Evolutionary conservation across 2,888 invertebrate genomes (phyloP).

Genomic region (Zele albiditarsus): DNA sequence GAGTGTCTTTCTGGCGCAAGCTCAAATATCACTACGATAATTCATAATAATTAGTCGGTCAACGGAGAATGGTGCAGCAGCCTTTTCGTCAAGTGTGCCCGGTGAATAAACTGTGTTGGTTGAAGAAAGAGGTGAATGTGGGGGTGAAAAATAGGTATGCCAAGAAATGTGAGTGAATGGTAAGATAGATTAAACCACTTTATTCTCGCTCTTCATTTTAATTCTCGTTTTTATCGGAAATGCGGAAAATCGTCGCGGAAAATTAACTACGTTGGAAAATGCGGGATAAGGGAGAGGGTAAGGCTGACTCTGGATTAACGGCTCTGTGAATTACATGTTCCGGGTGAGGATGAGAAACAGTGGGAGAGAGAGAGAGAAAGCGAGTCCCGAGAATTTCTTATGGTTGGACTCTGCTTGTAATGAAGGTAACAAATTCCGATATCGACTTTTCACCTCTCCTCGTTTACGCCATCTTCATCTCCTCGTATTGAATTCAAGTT

Average conservation of each 20-base stretch:
- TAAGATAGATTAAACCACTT: constrained; percentile 21
- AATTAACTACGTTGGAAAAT: constrained; percentile 20
- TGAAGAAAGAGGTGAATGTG: background rate
- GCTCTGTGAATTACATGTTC: constrained; percentile 41
- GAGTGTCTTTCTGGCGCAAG: constrained; percentile 62
- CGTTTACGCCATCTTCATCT: background rate
- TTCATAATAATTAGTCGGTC: constrained; percentile 68
- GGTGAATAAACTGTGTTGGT: background rate
- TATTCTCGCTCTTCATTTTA: constrained; percentile 24
- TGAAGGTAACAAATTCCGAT: constrained; percentile 43
- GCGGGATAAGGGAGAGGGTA: constrained; percentile 15
- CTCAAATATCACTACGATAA: constrained; percentile 70
- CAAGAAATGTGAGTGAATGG: constrained; percentile 48
- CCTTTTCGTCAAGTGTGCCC: constrained; percentile 6
- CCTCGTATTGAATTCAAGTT: background rate
- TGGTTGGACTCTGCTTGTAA: constrained; percentile 28
- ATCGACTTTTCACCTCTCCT: constrained; percentile 27
- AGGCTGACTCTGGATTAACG: constrained; percentile 33
- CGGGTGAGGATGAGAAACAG: background rate
- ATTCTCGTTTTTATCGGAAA: constrained; percentile 49
- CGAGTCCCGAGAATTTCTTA: constrained; percentile 36
- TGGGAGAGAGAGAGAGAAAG: background rate
- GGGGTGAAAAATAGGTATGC: constrained; percentile 18
- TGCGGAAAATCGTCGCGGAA: constrained; percentile 42
- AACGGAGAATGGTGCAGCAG: constrained; percentile 39